A percentile compares a stretch with the other conserved stretches of the same genome.
Evolutionary conservation across 1,140 invertebrate genomes (phyloP).

Genomic region (Callitettix versicolor): DNA sequence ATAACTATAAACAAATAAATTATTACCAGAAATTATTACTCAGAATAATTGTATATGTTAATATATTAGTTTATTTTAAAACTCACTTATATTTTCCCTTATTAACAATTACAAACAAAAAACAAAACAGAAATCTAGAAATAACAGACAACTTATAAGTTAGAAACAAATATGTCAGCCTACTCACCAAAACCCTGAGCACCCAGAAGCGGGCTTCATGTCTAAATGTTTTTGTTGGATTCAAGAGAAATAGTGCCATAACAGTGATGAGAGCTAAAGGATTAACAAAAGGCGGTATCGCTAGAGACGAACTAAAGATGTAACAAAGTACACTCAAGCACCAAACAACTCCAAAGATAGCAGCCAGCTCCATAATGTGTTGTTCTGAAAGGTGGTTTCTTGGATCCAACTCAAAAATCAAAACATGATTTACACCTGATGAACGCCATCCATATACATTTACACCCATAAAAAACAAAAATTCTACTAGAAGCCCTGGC

Average conservation of each 20-base stretch:
- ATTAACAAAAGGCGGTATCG: constrained; percentile 83
- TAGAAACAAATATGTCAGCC: too few relatives aligned
- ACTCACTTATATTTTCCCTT: too few relatives aligned
- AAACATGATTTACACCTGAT: constrained; percentile 96
- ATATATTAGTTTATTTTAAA: too few relatives aligned
- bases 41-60: too few relatives aligned
- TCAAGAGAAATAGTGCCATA: constrained; percentile 82
- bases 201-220: constrained; percentile 85
- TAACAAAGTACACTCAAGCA: constrained; percentile 71
- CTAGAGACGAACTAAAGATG: constrained; percentile 73
- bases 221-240: constrained; percentile 85
- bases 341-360: constrained; percentile 93
- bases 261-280: constrained; percentile 76
- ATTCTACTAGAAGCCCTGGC: constrained; percentile 83
- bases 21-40: too few relatives aligned
- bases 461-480: constrained; percentile 91
- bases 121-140: too few relatives aligned
- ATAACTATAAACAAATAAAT: too few relatives aligned
- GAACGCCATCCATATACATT: constrained; percentile 98
- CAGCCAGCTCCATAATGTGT: constrained; percentile 90
- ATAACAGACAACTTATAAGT: too few relatives aligned
- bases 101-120: too few relatives aligned
- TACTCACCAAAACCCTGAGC: constrained; percentile 60
- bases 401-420: constrained; percentile 98
- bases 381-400: constrained; percentile 93